Conservation (phyloP, 2,113 vertebrate genomes). For the Psilopogon haemacephalus region DNA sequence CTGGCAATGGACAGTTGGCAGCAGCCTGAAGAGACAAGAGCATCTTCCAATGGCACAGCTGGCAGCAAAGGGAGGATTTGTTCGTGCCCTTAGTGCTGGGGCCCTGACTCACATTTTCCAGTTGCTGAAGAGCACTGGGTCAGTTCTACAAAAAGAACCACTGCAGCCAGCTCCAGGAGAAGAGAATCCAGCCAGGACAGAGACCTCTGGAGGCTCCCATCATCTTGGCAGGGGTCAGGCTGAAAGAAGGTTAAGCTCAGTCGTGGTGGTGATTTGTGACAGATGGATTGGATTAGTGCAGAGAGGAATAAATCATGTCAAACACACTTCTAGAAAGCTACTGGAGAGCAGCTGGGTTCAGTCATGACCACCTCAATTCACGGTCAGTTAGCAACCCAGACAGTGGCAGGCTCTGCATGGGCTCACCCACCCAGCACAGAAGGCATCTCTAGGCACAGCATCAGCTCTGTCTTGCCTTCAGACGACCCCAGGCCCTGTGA, state of each 20-base stretch:
- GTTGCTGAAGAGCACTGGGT: background rate
- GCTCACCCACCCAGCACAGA: background rate
- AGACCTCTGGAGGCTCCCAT: background rate
- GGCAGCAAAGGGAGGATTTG: background rate
- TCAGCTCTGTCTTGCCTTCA: background rate
- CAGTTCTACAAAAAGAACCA: background rate
- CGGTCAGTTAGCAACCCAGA: background rate
- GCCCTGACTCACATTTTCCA: background rate
- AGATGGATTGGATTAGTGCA: background rate
- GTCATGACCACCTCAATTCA: background rate
- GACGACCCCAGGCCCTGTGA: background rate
- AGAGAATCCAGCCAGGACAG: background rate
- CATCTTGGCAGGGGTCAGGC: background rate
- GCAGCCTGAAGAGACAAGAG: background rate
- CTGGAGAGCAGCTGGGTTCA: background rate
- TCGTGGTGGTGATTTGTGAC: background rate
- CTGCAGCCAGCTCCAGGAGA: background rate
- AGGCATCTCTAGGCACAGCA: background rate
- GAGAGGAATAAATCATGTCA: background rate
- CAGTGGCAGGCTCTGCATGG: background rate
- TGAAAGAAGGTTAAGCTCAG: background rate
- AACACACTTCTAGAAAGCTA: background rate
- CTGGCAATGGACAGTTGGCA: background rate
- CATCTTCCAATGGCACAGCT: background rate
- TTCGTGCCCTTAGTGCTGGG: background rate